Percentiles rank a stretch among this genome's conserved stretches.
Evolutionary conservation across 2,113 vertebrate species (phyloP).

Genomic region (Bothrops jararaca): DNA sequence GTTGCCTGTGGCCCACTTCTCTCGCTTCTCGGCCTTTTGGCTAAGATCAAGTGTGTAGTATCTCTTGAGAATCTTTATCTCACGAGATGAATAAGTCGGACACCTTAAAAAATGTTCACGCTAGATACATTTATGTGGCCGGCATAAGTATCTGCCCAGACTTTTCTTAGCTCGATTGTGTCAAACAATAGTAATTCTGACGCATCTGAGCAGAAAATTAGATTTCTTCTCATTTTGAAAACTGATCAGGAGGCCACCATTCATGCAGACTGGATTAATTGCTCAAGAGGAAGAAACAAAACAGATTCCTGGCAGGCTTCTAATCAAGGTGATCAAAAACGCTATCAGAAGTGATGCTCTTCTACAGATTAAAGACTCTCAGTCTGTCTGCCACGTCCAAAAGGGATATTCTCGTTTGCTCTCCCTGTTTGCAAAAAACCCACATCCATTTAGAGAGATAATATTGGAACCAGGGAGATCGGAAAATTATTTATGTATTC

Average conservation of each 20-base stretch:
- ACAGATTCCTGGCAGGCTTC: neutral
- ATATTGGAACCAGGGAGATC: neutral
- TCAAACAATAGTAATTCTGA: neutral
- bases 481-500: neutral
- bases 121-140: neutral
- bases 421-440: neutral
- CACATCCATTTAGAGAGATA: neutral
- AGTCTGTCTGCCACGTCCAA: neutral
- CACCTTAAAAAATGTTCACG: neutral
- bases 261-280: slow-evolving; percentile 1
- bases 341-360: neutral
- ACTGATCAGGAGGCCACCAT: neutral
- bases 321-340: neutral
- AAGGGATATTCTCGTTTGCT: neutral
- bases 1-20: neutral
- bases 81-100: neutral
- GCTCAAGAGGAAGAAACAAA: neutral
- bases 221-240: slow-evolving; percentile 5
- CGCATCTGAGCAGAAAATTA: slow-evolving; percentile 11
- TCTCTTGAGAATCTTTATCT: neutral
- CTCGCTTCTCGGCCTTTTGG: too few relatives aligned
- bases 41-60: too few relatives aligned
- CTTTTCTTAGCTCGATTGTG: neutral
- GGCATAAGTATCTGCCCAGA: neutral
- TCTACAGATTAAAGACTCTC: neutral